Percentiles rank a stretch among this genome's conserved stretches.
Conservation (phyloP, 2,888 invertebrate species). For the Schizaphis graminum region DNA sequence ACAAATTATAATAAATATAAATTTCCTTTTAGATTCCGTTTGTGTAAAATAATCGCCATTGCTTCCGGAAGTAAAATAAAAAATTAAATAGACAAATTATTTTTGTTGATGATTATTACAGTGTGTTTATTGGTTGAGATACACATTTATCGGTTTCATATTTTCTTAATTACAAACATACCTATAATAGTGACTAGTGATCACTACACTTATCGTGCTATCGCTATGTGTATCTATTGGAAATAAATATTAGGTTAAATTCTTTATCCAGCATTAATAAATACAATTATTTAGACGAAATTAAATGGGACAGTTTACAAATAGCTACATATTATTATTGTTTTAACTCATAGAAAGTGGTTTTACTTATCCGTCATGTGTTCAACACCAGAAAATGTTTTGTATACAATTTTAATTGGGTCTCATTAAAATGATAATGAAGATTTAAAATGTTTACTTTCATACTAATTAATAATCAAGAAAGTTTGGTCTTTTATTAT, state of each 20-base stretch:
- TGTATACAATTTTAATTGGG: conserved; percentile 30
- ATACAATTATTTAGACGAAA: not conserved
- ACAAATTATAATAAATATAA: not conserved
- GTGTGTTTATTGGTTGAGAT: not conserved
- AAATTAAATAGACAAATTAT: not conserved
- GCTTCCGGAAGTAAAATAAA: not conserved
- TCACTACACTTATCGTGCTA: not conserved
- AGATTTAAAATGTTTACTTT: conserved; percentile 46
- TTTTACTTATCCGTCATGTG: conserved; percentile 10
- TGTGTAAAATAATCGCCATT: not conserved
- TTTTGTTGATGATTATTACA: not conserved
- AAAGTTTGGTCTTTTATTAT: conserved; percentile 12
- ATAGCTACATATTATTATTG: not conserved
- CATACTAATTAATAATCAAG: conserved; percentile 33
- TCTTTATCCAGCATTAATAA: not conserved
- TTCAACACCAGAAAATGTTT: conserved; percentile 12
- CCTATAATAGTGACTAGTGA: not conserved
- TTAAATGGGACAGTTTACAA: not conserved
- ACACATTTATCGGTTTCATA: too few species aligned
- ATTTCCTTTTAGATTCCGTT: not conserved
- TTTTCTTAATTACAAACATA: too few species aligned
- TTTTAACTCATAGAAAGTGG: conserved; percentile 28
- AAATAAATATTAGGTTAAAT: not conserved
- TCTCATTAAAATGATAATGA: conserved; percentile 20
- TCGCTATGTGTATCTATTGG: not conserved